Percentiles rank a stretch among this genome's conserved stretches.
Conservation (phyloP, 2,888 invertebrate species). For the Apodemia duryi region DNA sequence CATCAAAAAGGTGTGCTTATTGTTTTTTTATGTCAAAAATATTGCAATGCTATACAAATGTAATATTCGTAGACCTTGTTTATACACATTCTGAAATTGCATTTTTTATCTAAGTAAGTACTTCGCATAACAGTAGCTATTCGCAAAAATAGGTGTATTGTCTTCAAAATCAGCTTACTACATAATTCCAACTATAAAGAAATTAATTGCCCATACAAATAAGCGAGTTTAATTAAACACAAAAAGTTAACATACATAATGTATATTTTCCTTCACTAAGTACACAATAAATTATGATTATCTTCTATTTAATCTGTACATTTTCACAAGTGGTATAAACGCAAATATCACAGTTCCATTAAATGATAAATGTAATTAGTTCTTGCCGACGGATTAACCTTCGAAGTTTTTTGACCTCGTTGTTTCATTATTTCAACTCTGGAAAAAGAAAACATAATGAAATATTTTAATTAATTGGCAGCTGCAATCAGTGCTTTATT, state of each 20-base stretch:
- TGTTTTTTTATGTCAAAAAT: too few relatives aligned
- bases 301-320: slow-evolving; percentile 47
- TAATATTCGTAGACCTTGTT: too few relatives aligned
- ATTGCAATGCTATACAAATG: too few relatives aligned
- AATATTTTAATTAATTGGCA: slow-evolving; percentile 4
- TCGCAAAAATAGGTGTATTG: slow-evolving; percentile 2
- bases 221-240: slow-evolving; percentile 29
- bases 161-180: neutral
- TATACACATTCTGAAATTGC: too few relatives aligned
- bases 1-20: too few relatives aligned
- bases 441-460: slow-evolving; percentile 12
- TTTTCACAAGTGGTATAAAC: slow-evolving; percentile 52
- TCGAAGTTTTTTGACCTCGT: slow-evolving; percentile 14
- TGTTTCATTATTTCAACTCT: slow-evolving; percentile 8
- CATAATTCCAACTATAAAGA: neutral
- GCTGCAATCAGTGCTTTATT: neutral
- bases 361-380: neutral
- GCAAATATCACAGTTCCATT: slow-evolving; percentile 60
- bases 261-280: slow-evolving; percentile 47
- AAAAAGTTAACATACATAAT: slow-evolving; percentile 49
- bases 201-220: slow-evolving; percentile 6
- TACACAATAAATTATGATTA: slow-evolving; percentile 48
- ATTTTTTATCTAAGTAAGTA: too few relatives aligned
- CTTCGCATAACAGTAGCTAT: neutral
- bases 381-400: slow-evolving; percentile 10